Evolutionary conservation across 1,140 invertebrate species (phyloP).

Genomic region (Bombyx mandarina): DNA sequence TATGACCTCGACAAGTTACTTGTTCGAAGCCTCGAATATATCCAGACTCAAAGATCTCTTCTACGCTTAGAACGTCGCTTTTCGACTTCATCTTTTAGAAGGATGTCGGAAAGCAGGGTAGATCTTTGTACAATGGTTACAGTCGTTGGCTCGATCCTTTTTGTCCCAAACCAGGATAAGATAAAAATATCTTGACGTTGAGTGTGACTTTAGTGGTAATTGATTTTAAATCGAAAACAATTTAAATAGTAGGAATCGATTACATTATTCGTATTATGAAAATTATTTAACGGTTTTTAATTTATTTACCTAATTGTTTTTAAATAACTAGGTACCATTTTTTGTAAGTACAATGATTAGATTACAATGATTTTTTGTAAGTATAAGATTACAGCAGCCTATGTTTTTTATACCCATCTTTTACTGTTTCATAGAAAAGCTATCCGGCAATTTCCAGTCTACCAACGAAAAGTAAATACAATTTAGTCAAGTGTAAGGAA

Average conservation of each 20-base stretch:
- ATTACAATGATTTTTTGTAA: no score
- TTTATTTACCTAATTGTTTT: no score
- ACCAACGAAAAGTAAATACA: no score
- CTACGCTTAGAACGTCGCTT: conserved; percentile 24
- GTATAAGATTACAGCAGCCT: no score
- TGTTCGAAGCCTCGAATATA: conserved; percentile 50
- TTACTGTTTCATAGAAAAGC: no score
- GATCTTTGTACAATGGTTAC: conserved; percentile 33
- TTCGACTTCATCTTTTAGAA: conserved; percentile 10
- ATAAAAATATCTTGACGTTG: conserved; percentile 60
- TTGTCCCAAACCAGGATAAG: conserved; percentile 60
- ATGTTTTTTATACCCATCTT: no score
- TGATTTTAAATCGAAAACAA: conserved; percentile 10
- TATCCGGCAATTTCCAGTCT: no score
- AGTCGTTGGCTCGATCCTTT: conserved; percentile 49
- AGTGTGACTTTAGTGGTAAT: conserved; percentile 23
- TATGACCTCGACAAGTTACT: conserved; percentile 69
- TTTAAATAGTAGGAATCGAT: not conserved
- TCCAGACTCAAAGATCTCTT: conserved; percentile 40
- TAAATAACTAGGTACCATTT: no score
- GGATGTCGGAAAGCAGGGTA: conserved; percentile 15
- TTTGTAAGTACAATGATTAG: no score
- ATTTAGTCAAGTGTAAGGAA: no score
- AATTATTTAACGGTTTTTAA: not conserved
- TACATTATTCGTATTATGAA: not conserved